phyloP scores from a whole-genome alignment of 2,797 vertebrate genomes.

The Acanthornis magna region DNA sequence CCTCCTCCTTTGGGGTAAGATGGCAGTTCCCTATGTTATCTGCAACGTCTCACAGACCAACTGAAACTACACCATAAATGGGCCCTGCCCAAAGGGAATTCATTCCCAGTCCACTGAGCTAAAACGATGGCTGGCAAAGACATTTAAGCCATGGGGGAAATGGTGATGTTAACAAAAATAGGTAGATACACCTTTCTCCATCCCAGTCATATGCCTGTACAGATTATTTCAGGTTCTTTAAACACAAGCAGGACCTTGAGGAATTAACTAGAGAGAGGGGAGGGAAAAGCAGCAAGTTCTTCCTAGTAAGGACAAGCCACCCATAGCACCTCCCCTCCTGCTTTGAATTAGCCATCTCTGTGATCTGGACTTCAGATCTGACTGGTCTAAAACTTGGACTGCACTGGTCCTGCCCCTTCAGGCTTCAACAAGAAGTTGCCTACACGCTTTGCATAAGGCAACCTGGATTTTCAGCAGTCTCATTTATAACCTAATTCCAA shows the following conservation, averaged over 20 bases:
- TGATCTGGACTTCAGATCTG: not conserved
- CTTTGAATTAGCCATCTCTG: not conserved
- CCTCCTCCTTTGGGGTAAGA: not conserved
- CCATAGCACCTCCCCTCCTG: not conserved
- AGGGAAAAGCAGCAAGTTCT: not conserved
- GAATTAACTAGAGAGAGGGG: not conserved
- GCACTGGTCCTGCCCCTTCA: not conserved
- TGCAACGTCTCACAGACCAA: not conserved
- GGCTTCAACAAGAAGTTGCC: not conserved
- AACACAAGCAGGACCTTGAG: not conserved
- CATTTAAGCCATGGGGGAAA: not conserved
- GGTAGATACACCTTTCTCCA: not conserved
- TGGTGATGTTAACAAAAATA: not conserved
- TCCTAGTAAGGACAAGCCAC: not conserved
- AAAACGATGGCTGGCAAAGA: not conserved
- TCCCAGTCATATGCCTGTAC: not conserved
- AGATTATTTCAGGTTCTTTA: not conserved
- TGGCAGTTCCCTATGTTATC: not conserved
- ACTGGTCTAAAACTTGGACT: not conserved
- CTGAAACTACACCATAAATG: not conserved
- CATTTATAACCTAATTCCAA: not conserved
- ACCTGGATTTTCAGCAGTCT: not conserved
- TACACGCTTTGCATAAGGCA: not conserved
- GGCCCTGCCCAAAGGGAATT: not conserved
- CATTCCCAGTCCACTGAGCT: not conserved